Percentiles rank a stretch among this genome's conserved stretches.
phyloP scores from a whole-genome alignment of 1,140 invertebrate genomes.

The Bombyx mandarina region DNA sequence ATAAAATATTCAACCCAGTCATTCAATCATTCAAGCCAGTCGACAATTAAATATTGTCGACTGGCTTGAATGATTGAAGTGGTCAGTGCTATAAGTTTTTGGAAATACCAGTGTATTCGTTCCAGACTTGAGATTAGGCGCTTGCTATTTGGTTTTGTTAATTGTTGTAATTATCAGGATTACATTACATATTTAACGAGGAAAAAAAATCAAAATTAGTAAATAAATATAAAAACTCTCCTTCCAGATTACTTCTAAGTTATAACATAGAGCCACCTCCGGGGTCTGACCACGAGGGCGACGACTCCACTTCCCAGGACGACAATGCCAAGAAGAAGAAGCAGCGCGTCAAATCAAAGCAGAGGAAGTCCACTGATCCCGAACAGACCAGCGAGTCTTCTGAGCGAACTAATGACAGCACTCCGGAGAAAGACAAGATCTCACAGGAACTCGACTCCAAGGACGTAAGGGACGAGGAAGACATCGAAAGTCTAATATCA shows the following conservation, averaged over 20 bases:
- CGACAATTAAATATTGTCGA: too few species aligned
- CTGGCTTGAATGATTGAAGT: too few species aligned
- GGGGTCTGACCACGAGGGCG: slow-evolving; percentile 63
- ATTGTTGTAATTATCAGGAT: too few species aligned
- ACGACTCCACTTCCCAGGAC: slow-evolving; percentile 43
- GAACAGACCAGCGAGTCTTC: slow-evolving; percentile 50
- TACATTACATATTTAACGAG: too few species aligned
- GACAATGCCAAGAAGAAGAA: slow-evolving; percentile 63
- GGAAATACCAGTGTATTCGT: too few species aligned
- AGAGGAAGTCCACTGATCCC: slow-evolving; percentile 58
- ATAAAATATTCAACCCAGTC: too few species aligned
- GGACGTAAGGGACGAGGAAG: slow-evolving; percentile 40
- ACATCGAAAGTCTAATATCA: slow-evolving; percentile 67
- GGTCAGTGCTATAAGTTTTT: too few species aligned
- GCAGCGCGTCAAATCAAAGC: slow-evolving; percentile 69
- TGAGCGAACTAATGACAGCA: slow-evolving; percentile 44
- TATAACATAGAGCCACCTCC: slow-evolving; percentile 79
- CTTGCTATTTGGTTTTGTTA: too few species aligned
- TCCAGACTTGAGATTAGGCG: too few species aligned
- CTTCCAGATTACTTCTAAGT: slow-evolving; percentile 77
- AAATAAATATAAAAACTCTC: too few species aligned
- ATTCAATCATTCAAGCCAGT: too few species aligned
- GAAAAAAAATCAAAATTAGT: too few species aligned
- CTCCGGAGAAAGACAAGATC: slow-evolving; percentile 49
- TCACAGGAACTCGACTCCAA: slow-evolving; percentile 24